These are phyloP conservation scores for Aleiodes sp. DNA, from an alignment of 1,140 invertebrate species.

Conservation along the genomic window DNA sequence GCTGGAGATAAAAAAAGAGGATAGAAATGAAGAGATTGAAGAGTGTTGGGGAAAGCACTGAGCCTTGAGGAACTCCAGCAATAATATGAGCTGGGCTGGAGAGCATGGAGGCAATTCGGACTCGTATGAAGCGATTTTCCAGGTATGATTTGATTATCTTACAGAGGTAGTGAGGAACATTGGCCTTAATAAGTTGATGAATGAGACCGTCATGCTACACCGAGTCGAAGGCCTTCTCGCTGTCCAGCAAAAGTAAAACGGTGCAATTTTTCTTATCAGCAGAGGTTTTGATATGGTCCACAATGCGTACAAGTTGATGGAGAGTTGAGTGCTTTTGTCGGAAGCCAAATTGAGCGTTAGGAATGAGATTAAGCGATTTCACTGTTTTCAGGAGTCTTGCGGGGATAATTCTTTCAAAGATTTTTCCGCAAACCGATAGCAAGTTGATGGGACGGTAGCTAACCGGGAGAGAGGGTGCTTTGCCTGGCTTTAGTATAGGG, in stretches of 20 bases:
- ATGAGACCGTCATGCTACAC: not conserved
- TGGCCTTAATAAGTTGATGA: too few relatives aligned
- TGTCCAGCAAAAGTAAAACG: not conserved
- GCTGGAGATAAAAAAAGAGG: too few relatives aligned
- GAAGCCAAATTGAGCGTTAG: not conserved
- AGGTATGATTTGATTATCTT: too few relatives aligned
- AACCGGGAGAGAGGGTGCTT: slow-evolving; percentile 36
- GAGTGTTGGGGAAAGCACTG: too few relatives aligned
- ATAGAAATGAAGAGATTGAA: too few relatives aligned
- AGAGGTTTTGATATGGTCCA: not conserved
- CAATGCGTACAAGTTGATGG: too few relatives aligned
- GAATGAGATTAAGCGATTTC: not conserved
- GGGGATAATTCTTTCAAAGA: slow-evolving; percentile 49
- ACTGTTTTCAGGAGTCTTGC: not conserved
- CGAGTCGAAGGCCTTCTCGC: slow-evolving; percentile 24
- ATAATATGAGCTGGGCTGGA: too few relatives aligned
- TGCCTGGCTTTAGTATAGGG: slow-evolving; percentile 48
- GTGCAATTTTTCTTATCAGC: not conserved
- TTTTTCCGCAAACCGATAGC: slow-evolving; percentile 43
- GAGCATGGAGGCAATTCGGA: too few relatives aligned
- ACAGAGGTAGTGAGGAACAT: too few relatives aligned
- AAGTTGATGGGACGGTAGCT: slow-evolving; percentile 54
- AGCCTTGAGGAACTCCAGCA: too few relatives aligned
- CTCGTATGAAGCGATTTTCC: too few relatives aligned
- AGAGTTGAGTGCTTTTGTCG: not conserved